A percentile compares a stretch with the other conserved stretches of the same genome.
These are phyloP conservation scores for Nomada hirtipes DNA, from an alignment of 2,888 invertebrate species.

Conservation along the genomic window DNA sequence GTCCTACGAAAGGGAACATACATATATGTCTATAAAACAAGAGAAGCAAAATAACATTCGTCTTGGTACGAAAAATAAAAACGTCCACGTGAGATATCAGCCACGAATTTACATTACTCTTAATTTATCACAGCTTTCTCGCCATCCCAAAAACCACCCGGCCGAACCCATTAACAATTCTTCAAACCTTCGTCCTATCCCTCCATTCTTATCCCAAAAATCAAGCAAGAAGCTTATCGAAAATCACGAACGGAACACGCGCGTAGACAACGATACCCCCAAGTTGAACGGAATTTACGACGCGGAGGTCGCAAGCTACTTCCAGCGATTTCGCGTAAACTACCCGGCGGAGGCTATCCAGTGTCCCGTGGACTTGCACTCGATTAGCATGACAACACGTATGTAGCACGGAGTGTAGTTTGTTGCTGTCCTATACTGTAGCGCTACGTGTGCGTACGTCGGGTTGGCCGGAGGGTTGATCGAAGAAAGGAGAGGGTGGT, in stretches of 20 bases:
- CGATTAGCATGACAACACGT: slow-evolving; percentile 83
- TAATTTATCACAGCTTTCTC: too few species aligned
- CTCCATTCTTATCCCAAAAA: background rate
- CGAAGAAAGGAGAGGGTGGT: slow-evolving; percentile 44
- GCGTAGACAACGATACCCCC: slow-evolving; percentile 28
- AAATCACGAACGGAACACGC: background rate
- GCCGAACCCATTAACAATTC: too few species aligned
- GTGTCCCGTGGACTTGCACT: slow-evolving; percentile 74
- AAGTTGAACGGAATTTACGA: slow-evolving; percentile 60
- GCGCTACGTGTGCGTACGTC: slow-evolving; percentile 24
- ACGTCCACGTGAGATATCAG: too few species aligned
- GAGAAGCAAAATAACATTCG: too few species aligned
- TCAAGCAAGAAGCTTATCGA: background rate
- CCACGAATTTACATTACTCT: too few species aligned
- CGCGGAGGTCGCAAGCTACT: slow-evolving; percentile 13
- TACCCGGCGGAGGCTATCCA: slow-evolving; percentile 60
- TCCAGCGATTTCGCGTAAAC: slow-evolving; percentile 51
- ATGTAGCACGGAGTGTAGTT: slow-evolving; percentile 56
- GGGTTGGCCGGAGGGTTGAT: slow-evolving; percentile 47
- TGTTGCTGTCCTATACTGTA: slow-evolving; percentile 50
- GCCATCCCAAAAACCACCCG: too few species aligned
- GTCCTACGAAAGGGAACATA: too few species aligned
- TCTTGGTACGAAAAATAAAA: too few species aligned
- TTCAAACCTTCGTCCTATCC: too few species aligned
- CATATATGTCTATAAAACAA: too few species aligned